Evolutionary conservation across 2,888 invertebrate genomes (phyloP).

Genomic region (Hecatera dysodea): DNA sequence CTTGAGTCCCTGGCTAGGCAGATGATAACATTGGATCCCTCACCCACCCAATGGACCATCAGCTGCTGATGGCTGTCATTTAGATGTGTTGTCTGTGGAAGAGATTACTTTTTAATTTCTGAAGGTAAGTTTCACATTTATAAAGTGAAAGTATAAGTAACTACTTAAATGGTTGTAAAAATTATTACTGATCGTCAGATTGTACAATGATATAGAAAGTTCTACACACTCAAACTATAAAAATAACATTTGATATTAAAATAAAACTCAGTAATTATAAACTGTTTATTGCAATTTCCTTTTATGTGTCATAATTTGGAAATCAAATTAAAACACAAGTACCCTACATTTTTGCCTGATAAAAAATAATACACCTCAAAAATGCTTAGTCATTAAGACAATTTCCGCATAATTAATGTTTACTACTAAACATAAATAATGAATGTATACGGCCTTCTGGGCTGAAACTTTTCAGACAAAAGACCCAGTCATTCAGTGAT

Average conservation of each 20-base stretch:
- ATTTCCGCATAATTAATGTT: slow-evolving; percentile 40
- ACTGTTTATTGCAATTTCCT: not conserved
- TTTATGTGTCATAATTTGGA: not conserved
- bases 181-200: slow-evolving; percentile 16
- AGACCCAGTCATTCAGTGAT: slow-evolving; percentile 59
- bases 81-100: slow-evolving; percentile 93
- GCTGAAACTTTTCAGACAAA: slow-evolving; percentile 53
- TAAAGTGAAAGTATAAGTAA: slow-evolving; percentile 48
- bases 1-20: slow-evolving; percentile 95
- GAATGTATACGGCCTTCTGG: slow-evolving; percentile 58
- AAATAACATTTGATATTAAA: not conserved
- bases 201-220: slow-evolving; percentile 40
- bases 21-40: slow-evolving; percentile 96
- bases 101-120: slow-evolving; percentile 31
- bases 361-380: slow-evolving; percentile 37
- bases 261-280: not conserved
- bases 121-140: slow-evolving; percentile 32
- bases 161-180: slow-evolving; percentile 28
- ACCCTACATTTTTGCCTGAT: slow-evolving; percentile 1
- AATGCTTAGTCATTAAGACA: slow-evolving; percentile 50
- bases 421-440: slow-evolving; percentile 48
- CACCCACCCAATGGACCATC: slow-evolving; percentile 98
- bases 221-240: not conserved
- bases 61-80: slow-evolving; percentile 97
- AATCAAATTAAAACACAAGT: not conserved